Evolutionary conservation across 1,140 invertebrate genomes (phyloP), one percentile per base, ranked within the genome.

Genomic region (Listronotus bonariensis): DNA sequence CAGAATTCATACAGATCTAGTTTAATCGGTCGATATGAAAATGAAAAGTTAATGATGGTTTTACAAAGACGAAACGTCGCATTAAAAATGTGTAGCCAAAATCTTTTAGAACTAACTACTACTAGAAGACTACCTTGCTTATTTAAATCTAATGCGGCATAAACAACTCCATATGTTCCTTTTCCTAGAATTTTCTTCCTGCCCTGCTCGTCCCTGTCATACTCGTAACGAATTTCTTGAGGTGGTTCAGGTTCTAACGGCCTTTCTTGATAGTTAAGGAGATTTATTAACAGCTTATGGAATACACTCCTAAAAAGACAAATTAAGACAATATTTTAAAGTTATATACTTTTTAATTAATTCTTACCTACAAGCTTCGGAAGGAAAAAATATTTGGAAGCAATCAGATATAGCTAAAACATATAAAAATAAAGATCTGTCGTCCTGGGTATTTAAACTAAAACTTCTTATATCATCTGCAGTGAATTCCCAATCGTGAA

Each of bases 371-470:
- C 92, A 93, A 46, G 86, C 81, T 54, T 89, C 86, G 0, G 95
- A 98, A 10, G 97, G 95, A 68, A 99, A 92, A 78, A 92, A 98
- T 81, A 99, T 96, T 86, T 99, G 97, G 82, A 99, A 99, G 82
- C 98, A 96, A 77, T 98, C 95, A 6, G 95, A 98, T 75, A 98
- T 98, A 77, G 98, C 92, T 78, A 97, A 92, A 17, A 99, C 97
- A 79, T 99, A 99, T 0, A 99, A 83, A 80, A 98, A 99, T 1
- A 99, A 83, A 59, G 96, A 97, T 11, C 96, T 82, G 75, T 96
- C 93, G 79, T 99, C 97, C 53, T 96, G 85, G 79, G 97, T 98
- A 78, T 98, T 99, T 43, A 97, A 82, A 78, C 92, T 91, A 32
- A 98, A 92, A 66, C 93, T 94, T 68, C 95, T 90, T 66, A 99